Evolutionary conservation across 2,797 vertebrate species (phyloP).

Genomic region (Aphelocoma californica): DNA sequence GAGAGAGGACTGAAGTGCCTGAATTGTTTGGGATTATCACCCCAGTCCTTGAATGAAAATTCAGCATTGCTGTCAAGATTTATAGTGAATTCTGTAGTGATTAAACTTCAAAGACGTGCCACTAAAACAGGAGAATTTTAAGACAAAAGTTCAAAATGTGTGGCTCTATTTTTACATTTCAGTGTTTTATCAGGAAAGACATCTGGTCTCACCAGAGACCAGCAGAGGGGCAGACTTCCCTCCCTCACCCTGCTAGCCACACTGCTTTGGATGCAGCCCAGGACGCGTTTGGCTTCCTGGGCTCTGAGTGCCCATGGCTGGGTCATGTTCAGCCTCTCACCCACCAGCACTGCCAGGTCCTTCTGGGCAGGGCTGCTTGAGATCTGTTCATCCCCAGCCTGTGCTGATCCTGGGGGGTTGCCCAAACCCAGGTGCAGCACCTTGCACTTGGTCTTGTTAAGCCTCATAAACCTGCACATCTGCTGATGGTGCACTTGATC

Average conservation of each 20-base stretch:
- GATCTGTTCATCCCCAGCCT: not conserved
- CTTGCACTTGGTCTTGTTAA: not conserved
- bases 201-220: not conserved
- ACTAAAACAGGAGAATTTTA: not conserved
- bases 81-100: not conserved
- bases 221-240: not conserved
- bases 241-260: fast-evolving
- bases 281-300: not conserved
- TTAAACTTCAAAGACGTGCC: not conserved
- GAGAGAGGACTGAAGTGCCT: not conserved
- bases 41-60: not conserved
- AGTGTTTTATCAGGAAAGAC: not conserved
- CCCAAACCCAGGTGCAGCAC: not conserved
- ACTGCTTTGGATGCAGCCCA: not conserved
- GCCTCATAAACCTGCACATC: not conserved
- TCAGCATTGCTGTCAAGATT: not conserved
- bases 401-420: fast-evolving
- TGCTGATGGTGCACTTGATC: not conserved
- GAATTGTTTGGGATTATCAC: not conserved
- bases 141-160: not conserved
- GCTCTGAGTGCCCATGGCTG: not conserved
- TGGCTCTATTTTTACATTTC: not conserved
- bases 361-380: not conserved
- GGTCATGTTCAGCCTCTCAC: not conserved
- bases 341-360: not conserved